Evolutionary conservation across 2,113 vertebrate species (phyloP).

Genomic region (Labeo catla): DNA sequence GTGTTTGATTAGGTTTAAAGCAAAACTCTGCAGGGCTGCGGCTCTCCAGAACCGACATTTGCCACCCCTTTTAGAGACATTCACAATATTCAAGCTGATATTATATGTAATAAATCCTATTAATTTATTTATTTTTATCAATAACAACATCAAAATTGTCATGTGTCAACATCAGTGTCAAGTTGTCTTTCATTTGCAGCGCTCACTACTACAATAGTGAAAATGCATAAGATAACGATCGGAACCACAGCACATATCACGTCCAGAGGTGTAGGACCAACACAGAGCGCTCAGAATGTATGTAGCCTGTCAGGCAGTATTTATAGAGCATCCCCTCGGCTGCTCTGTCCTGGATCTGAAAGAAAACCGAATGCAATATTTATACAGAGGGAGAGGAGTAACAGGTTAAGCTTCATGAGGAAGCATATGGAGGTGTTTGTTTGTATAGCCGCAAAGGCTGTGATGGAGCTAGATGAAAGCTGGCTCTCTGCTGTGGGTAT

Average conservation of each 20-base stretch:
- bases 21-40: too few relatives aligned
- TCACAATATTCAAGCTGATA: too few relatives aligned
- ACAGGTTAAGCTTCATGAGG: conserved; percentile 55
- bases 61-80: too few relatives aligned
- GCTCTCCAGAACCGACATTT: too few relatives aligned
- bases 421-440: conserved; percentile 58
- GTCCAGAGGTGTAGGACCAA: conserved; percentile 59
- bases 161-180: not conserved
- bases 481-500: conserved; percentile 40
- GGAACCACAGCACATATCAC: not conserved
- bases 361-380: conserved; percentile 73
- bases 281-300: conserved; percentile 67
- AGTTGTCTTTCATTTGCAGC: not conserved
- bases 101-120: too few relatives aligned
- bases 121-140: too few relatives aligned
- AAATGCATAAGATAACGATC: not conserved
- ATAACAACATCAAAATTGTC: too few relatives aligned
- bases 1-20: too few relatives aligned
- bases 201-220: not conserved
- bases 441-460: conserved; percentile 56
- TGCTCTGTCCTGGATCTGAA: conserved; percentile 69
- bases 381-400: conserved; percentile 64
- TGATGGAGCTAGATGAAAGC: conserved; percentile 57
- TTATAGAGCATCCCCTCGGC: conserved; percentile 74
- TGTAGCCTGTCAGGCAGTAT: conserved; percentile 72